These are phyloP conservation scores for Rhagoletis pomonella DNA, from an alignment of 1,140 invertebrate species.

Conservation along the genomic window DNA sequence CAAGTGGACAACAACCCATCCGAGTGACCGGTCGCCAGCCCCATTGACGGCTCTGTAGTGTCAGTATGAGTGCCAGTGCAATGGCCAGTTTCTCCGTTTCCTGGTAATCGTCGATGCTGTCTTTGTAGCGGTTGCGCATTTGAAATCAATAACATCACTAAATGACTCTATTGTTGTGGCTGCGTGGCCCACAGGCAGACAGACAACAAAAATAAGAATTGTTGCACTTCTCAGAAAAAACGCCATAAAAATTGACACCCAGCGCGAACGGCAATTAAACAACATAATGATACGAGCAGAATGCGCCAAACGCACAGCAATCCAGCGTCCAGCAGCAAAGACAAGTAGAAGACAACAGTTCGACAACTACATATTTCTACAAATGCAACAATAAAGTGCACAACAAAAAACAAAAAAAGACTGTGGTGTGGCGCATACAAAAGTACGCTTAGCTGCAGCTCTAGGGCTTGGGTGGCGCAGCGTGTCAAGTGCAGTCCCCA, in stretches of 20 bases:
- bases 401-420: not conserved
- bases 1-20: slow-evolving; percentile 3
- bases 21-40: not conserved
- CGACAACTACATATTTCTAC: slow-evolving; percentile 28
- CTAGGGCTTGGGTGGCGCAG: slow-evolving; percentile 56
- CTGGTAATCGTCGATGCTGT: slow-evolving; percentile 4
- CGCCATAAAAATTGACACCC: slow-evolving; percentile 55
- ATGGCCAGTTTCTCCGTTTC: slow-evolving; percentile 22
- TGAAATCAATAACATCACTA: slow-evolving; percentile 52
- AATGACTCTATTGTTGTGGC: slow-evolving; percentile 49
- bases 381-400: slow-evolving; percentile 51
- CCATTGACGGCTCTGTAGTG: not conserved
- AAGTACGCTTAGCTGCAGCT: not conserved
- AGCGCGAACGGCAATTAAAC: slow-evolving; percentile 57
- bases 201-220: slow-evolving; percentile 28
- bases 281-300: slow-evolving; percentile 50
- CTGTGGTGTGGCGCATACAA: not conserved
- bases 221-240: slow-evolving; percentile 51
- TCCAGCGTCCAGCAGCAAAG: slow-evolving; percentile 6
- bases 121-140: slow-evolving; percentile 41
- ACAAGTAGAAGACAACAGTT: slow-evolving; percentile 31
- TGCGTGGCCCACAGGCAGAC: not conserved
- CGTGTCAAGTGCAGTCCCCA: slow-evolving; percentile 26
- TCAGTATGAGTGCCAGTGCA: too few species aligned
- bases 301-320: not conserved